These are phyloP conservation scores for Henicopernis longicauda DNA, from an alignment of 2,113 vertebrate genomes.

Conservation along the genomic window DNA sequence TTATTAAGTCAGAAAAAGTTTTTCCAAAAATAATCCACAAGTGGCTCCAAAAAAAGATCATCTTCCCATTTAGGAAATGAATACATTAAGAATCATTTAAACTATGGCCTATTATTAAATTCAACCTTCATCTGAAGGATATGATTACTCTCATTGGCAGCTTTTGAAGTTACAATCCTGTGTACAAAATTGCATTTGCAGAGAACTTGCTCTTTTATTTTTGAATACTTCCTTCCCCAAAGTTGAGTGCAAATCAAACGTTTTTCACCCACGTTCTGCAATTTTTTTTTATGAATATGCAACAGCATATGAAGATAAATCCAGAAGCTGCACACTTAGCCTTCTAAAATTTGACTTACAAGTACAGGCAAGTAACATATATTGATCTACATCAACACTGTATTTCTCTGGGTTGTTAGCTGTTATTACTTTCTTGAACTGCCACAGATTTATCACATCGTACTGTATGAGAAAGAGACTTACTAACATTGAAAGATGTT, in stretches of 20 bases:
- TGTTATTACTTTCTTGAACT: background rate
- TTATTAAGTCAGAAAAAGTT: background rate
- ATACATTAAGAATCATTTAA: slow-evolving; percentile 15
- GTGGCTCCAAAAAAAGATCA: slow-evolving; percentile 39
- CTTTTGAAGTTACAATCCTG: background rate
- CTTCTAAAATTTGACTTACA: background rate
- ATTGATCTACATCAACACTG: background rate
- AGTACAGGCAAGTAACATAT: background rate
- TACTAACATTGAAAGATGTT: background rate
- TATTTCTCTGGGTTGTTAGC: background rate
- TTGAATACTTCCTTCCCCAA: background rate
- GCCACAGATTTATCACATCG: background rate
- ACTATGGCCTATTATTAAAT: slow-evolving; percentile 39
- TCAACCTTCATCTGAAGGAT: slow-evolving; percentile 2
- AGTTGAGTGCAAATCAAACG: background rate
- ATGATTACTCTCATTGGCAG: slow-evolving; percentile 10
- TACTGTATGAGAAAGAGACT: background rate
- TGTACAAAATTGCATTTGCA: background rate
- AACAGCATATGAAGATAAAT: background rate
- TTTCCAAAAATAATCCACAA: slow-evolving; percentile 49
- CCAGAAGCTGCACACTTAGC: background rate
- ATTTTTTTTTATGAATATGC: background rate
- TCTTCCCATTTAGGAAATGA: slow-evolving; percentile 48
- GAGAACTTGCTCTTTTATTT: background rate
- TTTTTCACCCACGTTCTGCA: background rate